These are phyloP conservation scores for Sitobion miscanthi DNA, from an alignment of 1,140 invertebrate genomes.

Conservation along the genomic window DNA sequence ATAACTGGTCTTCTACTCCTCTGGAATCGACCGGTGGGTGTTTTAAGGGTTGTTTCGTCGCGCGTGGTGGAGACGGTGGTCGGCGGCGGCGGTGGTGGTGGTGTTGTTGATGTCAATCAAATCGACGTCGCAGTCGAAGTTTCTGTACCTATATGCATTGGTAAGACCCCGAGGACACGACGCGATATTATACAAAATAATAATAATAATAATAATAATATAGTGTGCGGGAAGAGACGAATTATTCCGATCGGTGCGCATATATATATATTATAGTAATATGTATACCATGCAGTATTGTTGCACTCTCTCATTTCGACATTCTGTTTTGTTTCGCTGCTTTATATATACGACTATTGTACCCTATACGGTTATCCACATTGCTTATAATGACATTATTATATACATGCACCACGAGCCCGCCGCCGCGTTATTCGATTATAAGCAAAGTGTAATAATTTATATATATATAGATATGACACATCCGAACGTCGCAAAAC, in stretches of 20 bases:
- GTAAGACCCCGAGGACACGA: neutral
- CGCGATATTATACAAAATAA: neutral
- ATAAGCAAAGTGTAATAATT: neutral
- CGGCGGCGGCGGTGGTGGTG: neutral
- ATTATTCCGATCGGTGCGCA: neutral
- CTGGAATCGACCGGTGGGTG: neutral
- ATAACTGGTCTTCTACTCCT: neutral
- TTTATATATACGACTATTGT: neutral
- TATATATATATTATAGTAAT: neutral
- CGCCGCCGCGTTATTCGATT: neutral
- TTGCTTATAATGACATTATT: neutral
- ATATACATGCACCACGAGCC: neutral
- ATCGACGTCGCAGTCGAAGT: neutral
- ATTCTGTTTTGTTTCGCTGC: neutral
- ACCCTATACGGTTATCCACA: neutral
- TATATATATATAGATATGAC: neutral
- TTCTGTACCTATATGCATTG: neutral
- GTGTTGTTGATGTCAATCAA: slow-evolving; percentile 26
- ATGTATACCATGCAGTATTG: neutral
- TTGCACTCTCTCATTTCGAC: neutral
- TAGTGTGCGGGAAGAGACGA: neutral
- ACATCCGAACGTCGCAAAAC: neutral
- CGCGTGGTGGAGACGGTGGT: neutral
- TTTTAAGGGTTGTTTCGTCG: neutral
- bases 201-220: neutral